phyloP scores from a whole-genome alignment of 2,888 invertebrate species.

The Erebia palarica region DNA sequence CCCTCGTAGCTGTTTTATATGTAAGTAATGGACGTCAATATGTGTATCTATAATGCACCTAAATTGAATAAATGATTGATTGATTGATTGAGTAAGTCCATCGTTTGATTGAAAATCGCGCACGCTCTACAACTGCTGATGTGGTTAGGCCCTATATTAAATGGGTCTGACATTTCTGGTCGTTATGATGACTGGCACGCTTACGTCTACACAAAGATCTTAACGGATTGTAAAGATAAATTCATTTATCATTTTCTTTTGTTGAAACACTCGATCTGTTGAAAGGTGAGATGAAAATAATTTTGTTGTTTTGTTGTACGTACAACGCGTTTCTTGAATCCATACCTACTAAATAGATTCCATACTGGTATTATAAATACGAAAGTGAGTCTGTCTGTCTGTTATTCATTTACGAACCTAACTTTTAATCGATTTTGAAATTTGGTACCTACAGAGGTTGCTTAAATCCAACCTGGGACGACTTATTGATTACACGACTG shows the following conservation, averaged over 20 bases:
- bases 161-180: constrained; percentile 30
- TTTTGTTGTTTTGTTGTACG: constrained; percentile 25
- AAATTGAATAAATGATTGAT: too few species aligned
- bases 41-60: too few species aligned
- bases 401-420: too few species aligned
- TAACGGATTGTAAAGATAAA: constrained; percentile 30
- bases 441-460: too few species aligned
- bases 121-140: neutral
- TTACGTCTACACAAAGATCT: constrained; percentile 33
- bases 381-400: too few species aligned
- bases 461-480: too few species aligned
- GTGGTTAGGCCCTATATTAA: neutral
- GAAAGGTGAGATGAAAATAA: constrained; percentile 25
- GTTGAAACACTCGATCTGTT: constrained; percentile 28
- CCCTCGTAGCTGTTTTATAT: too few species aligned
- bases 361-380: too few species aligned
- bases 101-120: neutral
- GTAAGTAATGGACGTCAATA: too few species aligned
- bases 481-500: too few species aligned
- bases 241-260: constrained; percentile 35
- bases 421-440: too few species aligned
- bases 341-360: neutral
- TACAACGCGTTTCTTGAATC: neutral
- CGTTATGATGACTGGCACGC: constrained; percentile 36
- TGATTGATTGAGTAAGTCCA: too few species aligned